Base-by-base conservation (phyloP, 2,888 invertebrate genomes). In the Chrysotoxum bicinctum region DNA sequence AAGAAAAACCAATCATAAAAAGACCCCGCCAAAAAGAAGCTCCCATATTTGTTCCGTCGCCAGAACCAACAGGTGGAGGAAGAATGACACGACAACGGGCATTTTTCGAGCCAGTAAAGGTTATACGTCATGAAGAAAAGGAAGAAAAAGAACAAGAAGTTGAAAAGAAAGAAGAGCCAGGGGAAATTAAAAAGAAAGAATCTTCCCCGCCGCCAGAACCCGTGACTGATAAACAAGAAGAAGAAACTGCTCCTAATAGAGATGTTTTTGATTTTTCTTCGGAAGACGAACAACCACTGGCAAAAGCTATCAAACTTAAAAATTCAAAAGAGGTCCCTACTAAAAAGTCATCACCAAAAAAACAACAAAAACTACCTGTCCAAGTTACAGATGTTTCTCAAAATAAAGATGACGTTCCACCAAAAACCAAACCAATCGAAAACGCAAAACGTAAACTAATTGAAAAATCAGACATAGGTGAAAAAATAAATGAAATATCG, bases 211-310 rank as follows among this genome's bases (percentile, higher is more conserved):
- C 35, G 1, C 5, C 56, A 35, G 10, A 50, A 3, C 35, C 48
- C 0, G 32, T 35, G 4, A 0, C 16, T 6, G 52, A 60, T 3
- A 80, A 72, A 32, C 12, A 50, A n/a, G 84, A 80, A 19, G 60
- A 45, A 6, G 75, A 84, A 7, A 37, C 12, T 35, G 2, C 35
- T 0, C 52, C 88, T 26, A 88, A 88, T 14, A 85, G 90, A 9
- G 90, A 91, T 82, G 89, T 91, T 21, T 91, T 91, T 72, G 91
- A 91, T 60, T 93, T 93, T 88, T 93, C 93, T 8, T 93, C 93
- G 1, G 94, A 93, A 70, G 93, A 93, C 87, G 93, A 93, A 87
- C 92, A 93, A 88, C 93, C 93, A 1, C 89, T 93, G 79, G 90
- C 92, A 16, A 92, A 91, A 85, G 86, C 91, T 26, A 91, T 91